Evolutionary conservation across 2,113 vertebrate genomes (phyloP), one percentile per base, ranked within the genome.

Genomic region (Rostratula benghalensis): DNA sequence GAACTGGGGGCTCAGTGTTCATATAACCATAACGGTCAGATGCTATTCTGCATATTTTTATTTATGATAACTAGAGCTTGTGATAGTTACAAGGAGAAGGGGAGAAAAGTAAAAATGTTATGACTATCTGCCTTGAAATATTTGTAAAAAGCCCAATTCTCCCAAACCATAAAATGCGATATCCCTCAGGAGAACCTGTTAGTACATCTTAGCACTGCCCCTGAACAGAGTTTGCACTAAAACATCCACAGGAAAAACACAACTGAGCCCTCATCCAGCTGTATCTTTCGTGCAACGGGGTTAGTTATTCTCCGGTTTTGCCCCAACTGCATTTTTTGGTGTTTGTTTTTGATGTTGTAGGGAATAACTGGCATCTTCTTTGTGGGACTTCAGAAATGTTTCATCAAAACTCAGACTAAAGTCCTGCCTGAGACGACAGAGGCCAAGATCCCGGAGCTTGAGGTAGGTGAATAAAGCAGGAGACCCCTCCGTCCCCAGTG

Each of bases 351-450:
- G 33, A 92, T 78, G 95, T 71, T 90, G 70, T 45, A 98, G 98
- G 98, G 98, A 89, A 98, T 98, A 91, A 98, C 98, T 0, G 98
- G 98, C 80, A 98, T 98, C 96, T 98, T 98, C 96, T 98, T 98
- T 27, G 97, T 98, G 96, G 98, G 98, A n/a, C 98, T 98, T 94
- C 98, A 98, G 77, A 98, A 98, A 94, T 98, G 98, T 45, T 98
- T 98, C 97, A 98, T 98, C 96, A 98, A 97, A 97, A 98, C 97
- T 68, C 98, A 98, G 90, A 98, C 97, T 39, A 98, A 98, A 98
- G 98, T 98, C 70, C 97, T 98, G 33, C 98, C 98, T 79, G 97
- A 98, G 96, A 97, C 97, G 0, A 97, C 97, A 39, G 97, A 97
- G 82, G 93, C 98, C 75, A 97, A 98, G 80, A 96, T 97, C 51